phyloP scores from a whole-genome alignment of 2,888 invertebrate species.

The Dysmachus trigonus region DNA sequence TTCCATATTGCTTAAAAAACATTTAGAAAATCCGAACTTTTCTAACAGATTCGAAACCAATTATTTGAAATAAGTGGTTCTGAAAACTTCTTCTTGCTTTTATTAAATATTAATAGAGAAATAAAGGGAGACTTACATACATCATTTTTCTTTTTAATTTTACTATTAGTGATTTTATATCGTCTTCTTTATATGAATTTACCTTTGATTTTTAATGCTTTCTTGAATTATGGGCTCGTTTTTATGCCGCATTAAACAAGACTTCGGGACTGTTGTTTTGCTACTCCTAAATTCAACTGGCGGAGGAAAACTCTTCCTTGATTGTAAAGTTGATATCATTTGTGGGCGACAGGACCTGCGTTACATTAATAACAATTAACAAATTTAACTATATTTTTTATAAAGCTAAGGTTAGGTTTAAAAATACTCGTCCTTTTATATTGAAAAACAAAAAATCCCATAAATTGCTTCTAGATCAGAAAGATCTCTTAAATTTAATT shows the following conservation, averaged over 20 bases:
- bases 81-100: too few species aligned
- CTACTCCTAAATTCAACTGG: conserved; percentile 53
- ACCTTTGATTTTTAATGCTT: conserved; percentile 54
- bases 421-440: neutral
- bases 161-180: neutral
- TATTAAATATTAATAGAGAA: too few species aligned
- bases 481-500: neutral
- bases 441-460: neutral
- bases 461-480: neutral
- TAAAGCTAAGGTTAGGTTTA: neutral
- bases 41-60: too few species aligned
- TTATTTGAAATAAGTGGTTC: too few species aligned
- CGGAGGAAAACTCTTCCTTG: conserved; percentile 41
- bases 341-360: conserved; percentile 62
- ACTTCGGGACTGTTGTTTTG: conserved; percentile 63
- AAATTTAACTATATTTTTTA: neutral
- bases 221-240: conserved; percentile 53
- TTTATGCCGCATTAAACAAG: conserved; percentile 58
- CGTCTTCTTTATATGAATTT: neutral
- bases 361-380: neutral
- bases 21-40: too few species aligned
- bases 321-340: conserved; percentile 57
- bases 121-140: too few species aligned
- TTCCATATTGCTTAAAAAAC: too few species aligned
- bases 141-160: too few species aligned